Evolutionary conservation across 1,140 invertebrate species (phyloP).

Genomic region (Aphidius ervi): DNA sequence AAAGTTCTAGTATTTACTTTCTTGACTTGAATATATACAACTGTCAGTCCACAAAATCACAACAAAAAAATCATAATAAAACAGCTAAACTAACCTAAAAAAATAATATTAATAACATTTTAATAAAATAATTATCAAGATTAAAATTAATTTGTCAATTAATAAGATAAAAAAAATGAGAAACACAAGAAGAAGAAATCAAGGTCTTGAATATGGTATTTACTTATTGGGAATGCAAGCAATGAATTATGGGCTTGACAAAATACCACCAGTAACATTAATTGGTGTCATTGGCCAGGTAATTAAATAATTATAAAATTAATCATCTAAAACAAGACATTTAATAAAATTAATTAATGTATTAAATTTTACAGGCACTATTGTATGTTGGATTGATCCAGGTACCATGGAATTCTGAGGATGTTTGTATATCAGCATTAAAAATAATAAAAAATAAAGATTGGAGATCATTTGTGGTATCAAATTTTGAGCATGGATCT

Average conservation of each 20-base stretch:
- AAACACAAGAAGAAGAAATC: slow-evolving; percentile 40
- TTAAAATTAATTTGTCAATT: neutral
- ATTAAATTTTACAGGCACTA: slow-evolving; percentile 42
- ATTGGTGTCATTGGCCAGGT: slow-evolving; percentile 53
- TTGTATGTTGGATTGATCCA: slow-evolving; percentile 52
- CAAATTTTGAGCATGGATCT: slow-evolving; percentile 64
- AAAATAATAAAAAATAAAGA: slow-evolving; percentile 55
- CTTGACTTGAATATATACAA: too few species aligned
- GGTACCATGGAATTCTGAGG: slow-evolving; percentile 56
- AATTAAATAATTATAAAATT: slow-evolving; percentile 15
- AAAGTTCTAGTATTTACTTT: too few species aligned
- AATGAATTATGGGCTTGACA: slow-evolving; percentile 56
- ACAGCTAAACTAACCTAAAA: neutral
- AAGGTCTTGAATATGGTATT: slow-evolving; percentile 42
- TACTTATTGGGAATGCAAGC: slow-evolving; percentile 41
- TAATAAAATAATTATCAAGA: neutral
- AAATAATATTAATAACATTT: neutral
- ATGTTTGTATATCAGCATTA: slow-evolving; percentile 61
- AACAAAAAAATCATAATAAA: neutral
- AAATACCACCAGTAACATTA: slow-evolving; percentile 64
- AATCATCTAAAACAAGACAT: neutral
- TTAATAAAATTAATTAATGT: slow-evolving; percentile 5
- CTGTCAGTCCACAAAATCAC: neutral
- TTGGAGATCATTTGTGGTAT: slow-evolving; percentile 59
- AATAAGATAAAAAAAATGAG: slow-evolving; percentile 33